A percentile compares a stretch with the other conserved stretches of the same genome.
phyloP scores from a whole-genome alignment of 2,797 vertebrate species.

The Peromyscus aztecus region DNA sequence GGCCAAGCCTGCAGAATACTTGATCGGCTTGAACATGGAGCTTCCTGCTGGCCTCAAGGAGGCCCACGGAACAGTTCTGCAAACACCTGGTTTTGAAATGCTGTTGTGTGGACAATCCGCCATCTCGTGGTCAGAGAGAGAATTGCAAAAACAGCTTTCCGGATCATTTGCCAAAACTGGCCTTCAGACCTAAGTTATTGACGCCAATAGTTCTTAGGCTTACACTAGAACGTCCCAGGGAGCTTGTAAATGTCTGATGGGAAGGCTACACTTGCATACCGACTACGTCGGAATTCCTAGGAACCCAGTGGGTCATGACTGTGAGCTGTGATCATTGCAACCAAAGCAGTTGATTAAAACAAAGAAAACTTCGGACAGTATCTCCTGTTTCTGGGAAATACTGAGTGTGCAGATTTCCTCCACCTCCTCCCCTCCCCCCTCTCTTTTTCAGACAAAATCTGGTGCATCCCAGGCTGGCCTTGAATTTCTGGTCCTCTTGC shows the following conservation, averaged over 20 bases:
- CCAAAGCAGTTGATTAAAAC: background rate
- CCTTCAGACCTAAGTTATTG: constrained; percentile 1
- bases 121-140: constrained; percentile 85
- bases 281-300: background rate
- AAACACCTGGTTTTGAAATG: constrained; percentile 40
- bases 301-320: background rate
- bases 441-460: background rate
- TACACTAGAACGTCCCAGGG: background rate
- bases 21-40: background rate
- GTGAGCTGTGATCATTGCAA: background rate
- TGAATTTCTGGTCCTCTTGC: background rate
- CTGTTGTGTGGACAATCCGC: constrained; percentile 76
- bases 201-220: constrained; percentile 1
- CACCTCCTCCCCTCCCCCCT: background rate
- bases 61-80: background rate
- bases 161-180: background rate
- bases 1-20: background rate
- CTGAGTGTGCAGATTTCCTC: background rate
- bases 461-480: background rate
- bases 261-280: no score
- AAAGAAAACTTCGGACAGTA: background rate
- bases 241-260: background rate
- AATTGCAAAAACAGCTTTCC: constrained; percentile 74
- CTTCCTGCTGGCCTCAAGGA: background rate
- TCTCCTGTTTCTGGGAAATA: background rate